A percentile compares a stretch with the other conserved stretches of the same genome.
Evolutionary conservation across 2,888 invertebrate species (phyloP).

Genomic region (Phortica okadai): DNA sequence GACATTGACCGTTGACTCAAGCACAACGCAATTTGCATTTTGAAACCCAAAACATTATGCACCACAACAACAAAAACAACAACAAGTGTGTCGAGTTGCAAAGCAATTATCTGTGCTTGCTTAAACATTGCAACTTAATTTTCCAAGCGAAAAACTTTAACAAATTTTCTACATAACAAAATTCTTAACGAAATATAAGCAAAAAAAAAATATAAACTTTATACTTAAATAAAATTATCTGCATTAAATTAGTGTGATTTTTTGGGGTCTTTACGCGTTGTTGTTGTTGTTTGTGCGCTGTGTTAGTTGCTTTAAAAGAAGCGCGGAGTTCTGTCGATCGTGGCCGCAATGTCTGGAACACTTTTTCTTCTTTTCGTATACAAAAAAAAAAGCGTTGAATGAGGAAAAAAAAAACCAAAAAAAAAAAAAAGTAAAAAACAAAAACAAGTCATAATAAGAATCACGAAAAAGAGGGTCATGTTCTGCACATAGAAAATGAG

Average conservation of each 20-base stretch:
- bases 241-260: constrained; percentile 1
- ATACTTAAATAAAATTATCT: constrained; percentile 32
- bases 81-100: neutral
- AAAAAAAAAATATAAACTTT: neutral
- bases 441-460: constrained; percentile 14
- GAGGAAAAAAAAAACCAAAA: neutral
- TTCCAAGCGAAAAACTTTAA: constrained; percentile 29
- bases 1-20: constrained; percentile 17
- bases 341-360: too few species aligned
- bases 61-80: neutral
- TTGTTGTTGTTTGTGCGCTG: neutral
- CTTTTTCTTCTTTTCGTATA: neutral
- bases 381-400: too few species aligned
- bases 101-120: constrained; percentile 17
- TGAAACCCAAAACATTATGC: neutral
- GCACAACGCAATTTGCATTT: constrained; percentile 21
- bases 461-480: constrained; percentile 25
- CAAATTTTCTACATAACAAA: neutral
- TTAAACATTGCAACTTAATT: constrained; percentile 29
- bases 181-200: neutral
- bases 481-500: constrained; percentile 21
- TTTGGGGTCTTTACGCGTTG: neutral
- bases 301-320: neutral
- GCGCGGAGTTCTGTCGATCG: neutral
- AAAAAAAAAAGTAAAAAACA: constrained; percentile 12